phyloP scores from a whole-genome alignment of 2,113 vertebrate species.

The Lonchura striata region DNA sequence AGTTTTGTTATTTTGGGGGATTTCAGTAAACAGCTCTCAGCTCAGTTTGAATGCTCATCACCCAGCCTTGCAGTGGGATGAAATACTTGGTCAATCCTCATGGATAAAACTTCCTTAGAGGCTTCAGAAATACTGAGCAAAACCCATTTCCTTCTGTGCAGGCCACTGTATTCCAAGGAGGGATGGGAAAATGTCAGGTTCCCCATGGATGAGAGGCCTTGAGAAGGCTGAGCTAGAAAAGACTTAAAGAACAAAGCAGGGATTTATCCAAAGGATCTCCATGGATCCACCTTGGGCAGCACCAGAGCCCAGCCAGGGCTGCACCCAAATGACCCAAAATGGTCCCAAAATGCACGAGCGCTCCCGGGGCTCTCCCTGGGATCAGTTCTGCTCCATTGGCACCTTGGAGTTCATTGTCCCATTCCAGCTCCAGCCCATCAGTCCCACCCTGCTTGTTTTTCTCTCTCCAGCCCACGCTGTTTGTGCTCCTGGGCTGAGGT shows the following conservation, averaged over 20 bases:
- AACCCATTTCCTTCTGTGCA: neutral
- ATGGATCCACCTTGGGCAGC: neutral
- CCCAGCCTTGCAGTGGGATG: neutral
- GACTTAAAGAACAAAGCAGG: neutral
- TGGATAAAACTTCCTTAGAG: neutral
- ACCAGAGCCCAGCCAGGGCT: no score
- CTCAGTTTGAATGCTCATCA: neutral
- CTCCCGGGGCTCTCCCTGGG: no score
- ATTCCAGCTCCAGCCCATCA: no score
- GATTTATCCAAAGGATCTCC: neutral
- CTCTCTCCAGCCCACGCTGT: no score
- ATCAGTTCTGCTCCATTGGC: no score
- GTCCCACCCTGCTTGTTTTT: no score
- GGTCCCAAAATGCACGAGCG: no score
- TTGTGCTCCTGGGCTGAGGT: no score
- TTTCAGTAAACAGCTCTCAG: neutral
- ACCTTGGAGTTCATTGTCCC: no score
- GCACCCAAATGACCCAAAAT: no score
- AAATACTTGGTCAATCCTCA: neutral
- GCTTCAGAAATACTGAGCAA: neutral
- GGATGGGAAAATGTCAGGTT: neutral
- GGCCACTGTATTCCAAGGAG: neutral
- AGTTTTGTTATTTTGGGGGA: neutral
- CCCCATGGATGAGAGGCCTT: neutral
- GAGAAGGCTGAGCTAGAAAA: neutral